Evolutionary conservation across 2,797 vertebrate species (phyloP), one percentile per base, ranked within the genome.

Genomic region (Amblyopsis hoosieri): DNA sequence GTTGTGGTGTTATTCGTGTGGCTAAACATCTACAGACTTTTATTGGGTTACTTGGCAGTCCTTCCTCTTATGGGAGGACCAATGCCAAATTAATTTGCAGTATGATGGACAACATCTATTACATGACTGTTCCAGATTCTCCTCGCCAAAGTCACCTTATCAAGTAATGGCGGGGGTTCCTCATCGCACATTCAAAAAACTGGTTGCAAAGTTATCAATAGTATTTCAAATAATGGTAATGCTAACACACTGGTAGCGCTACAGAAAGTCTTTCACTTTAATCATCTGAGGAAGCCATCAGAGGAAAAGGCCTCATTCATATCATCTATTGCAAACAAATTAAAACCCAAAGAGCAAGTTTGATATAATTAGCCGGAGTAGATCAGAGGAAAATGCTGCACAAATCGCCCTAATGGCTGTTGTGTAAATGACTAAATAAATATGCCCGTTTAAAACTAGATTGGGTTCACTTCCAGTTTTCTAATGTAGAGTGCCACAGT

Each of bases 401-500:
- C 78, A 81, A 71, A 72, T 66, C 69, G 77, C 74, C 70, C 69
- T 88, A 87, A 84, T 87, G 84, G 83, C 84, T 89, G 81, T 82
- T 84, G 82, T 79, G 75, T 89, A 90, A 91, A 91, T 69, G 59
- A 86, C 83, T 85, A 89, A 87, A 89, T 90, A 83, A 85, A 89
- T 85, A 87, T 86, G 82, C 81, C 74, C 61, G 75, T 86, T 90
- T 84, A 89, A 86, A 90, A 79, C 12, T 71, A 87, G 80, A 79
- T 80, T 82, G 76, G 82, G 83, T 91, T 90, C 74, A 88, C 80
- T 90, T 91, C 76, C 82, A 89, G 81, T 84, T 89, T 89, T 85
- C 71, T 81, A 64, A 77, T 72, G 78, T 79, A 72, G 78, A 76
- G 81, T 49, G 69, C 81, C 77, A 69, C 76, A 67, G 82, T 80